Base-by-base conservation (phyloP, 2,113 vertebrate genomes). In the Formicarius rufipectus region DNA sequence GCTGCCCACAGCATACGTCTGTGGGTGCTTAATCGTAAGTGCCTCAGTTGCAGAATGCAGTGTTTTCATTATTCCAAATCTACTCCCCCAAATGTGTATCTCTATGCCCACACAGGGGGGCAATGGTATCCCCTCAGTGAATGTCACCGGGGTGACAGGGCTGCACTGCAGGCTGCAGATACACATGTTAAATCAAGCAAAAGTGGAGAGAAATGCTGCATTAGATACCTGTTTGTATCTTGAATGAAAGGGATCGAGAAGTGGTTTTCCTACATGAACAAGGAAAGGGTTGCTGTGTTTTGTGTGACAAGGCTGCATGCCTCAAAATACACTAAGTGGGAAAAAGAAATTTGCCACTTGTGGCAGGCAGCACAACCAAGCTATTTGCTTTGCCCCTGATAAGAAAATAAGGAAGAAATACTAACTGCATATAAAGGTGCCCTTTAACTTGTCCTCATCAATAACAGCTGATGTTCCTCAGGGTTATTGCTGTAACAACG, bases 241-340 rank as follows among this genome's bases (percentile, higher is more conserved):
- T 24, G 4, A 15, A 66, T 63, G 60, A 30, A 69, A 87, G 35
- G 30, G 52, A 28, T 52, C 56, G 66, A 59, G 91, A 77, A 66
- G 42, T n/a, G 39, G 39, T 81, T 89, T 81, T 30, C 72, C 33
- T 44, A 27, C 24, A 2, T 35, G 39, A 67, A 50, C 0, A 3
- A 81, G 60, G 37, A 72, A 64, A 83, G 14, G 28, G 64, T 39
- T 81, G 42, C 47, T 58, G 40, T 40, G 55, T 71, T 84, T 55
- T 0, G 0, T 2, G 1, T 19, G 37, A 73, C 0, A 3, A 80
- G 79, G 31, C 23, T 3, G 4, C 0, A 0, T 49, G 37, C 44
- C 75, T 85, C 79, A 60, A 76, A 88, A 37, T 11, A 23, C 10
- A 1, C 28, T 5, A 23, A 30, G 52, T 39, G 60, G 75, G 68